A percentile compares a stretch with the other conserved stretches of the same genome.
These are phyloP conservation scores for Todus mexicanus DNA, from an alignment of 2,797 vertebrate genomes.

Conservation along the genomic window DNA sequence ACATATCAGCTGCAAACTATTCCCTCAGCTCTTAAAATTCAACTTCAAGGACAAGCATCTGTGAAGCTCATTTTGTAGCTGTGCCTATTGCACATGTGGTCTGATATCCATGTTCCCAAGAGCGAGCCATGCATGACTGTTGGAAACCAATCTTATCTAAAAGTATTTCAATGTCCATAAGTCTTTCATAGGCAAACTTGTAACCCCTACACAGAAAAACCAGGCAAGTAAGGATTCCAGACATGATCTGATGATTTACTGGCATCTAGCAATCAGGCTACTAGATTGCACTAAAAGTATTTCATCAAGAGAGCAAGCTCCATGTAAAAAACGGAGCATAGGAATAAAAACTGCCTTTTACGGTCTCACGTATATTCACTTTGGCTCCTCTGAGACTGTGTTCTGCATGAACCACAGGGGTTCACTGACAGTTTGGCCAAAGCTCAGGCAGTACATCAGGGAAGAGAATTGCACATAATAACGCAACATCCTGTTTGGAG, in stretches of 20 bases:
- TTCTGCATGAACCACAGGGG: neutral
- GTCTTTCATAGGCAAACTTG: neutral
- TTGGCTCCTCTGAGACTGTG: neutral
- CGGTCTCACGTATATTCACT: neutral
- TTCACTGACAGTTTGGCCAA: neutral
- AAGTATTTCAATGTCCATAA: neutral
- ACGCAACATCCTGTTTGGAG: constrained; percentile 29
- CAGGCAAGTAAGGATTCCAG: neutral
- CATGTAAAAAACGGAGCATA: neutral
- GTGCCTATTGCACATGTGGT: neutral
- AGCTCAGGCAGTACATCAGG: neutral
- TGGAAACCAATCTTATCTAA: neutral
- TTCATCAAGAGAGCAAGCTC: neutral
- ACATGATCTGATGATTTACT: neutral
- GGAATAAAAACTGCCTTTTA: neutral
- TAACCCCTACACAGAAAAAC: neutral
- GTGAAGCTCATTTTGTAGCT: neutral
- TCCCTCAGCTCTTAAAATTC: neutral
- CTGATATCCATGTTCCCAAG: neutral
- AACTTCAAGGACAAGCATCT: neutral
- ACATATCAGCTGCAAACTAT: neutral
- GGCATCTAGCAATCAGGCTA: neutral
- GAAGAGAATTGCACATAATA: neutral
- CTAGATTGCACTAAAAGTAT: neutral
- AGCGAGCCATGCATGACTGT: neutral